A percentile compares a stretch with the other conserved stretches of the same genome.
Conservation (phyloP, 2,797 vertebrate species). For the Poeciliopsis infans region DNA sequence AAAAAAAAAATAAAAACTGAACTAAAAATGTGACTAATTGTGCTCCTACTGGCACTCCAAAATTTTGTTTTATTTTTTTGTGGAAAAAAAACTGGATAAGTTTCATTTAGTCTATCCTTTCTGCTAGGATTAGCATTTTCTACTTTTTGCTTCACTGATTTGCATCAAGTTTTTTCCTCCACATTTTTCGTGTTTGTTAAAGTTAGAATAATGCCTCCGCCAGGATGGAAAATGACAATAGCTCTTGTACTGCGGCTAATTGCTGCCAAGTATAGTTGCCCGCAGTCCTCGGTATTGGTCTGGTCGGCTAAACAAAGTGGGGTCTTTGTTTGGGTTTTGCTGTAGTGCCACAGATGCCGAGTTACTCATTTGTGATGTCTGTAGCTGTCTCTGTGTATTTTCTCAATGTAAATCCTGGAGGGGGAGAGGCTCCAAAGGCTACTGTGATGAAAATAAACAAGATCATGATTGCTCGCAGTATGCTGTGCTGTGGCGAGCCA, state of each 20-base stretch:
- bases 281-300: constrained; percentile 63
- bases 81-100: neutral
- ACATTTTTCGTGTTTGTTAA: constrained; percentile 17
- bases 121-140: neutral
- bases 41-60: too few relatives aligned
- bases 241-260: constrained; percentile 49
- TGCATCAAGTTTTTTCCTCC: constrained; percentile 1
- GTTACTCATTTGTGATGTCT: constrained; percentile 82
- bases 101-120: neutral
- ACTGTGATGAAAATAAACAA: constrained; percentile 57
- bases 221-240: constrained; percentile 36
- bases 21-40: neutral
- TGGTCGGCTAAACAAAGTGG: constrained; percentile 67
- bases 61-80: neutral
- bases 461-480: constrained; percentile 40
- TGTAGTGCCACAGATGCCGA: constrained; percentile 58
- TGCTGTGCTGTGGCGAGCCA: constrained; percentile 24
- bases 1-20: neutral
- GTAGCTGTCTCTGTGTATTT: constrained; percentile 75
- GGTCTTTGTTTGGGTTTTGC: constrained; percentile 73
- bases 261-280: constrained; percentile 53
- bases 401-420: constrained; percentile 65
- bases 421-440: constrained; percentile 49
- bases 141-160: neutral
- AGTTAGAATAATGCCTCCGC: constrained; percentile 9